Percentiles rank a stretch among this genome's conserved stretches.
These are phyloP conservation scores for Neopelma chrysocephalum DNA, from an alignment of 2,797 vertebrate genomes.

Conservation along the genomic window DNA sequence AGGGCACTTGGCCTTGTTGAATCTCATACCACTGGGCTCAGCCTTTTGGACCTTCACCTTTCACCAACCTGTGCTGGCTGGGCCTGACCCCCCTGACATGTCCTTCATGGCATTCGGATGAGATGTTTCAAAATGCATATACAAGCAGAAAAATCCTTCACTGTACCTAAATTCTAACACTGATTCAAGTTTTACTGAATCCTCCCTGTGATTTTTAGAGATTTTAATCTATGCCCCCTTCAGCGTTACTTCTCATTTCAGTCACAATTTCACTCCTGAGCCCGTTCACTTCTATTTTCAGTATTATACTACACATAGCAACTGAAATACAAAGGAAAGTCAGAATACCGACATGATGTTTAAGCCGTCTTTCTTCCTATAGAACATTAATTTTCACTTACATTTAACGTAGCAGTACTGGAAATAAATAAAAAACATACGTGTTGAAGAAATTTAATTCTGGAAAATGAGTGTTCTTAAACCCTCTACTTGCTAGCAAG, in stretches of 20 bases:
- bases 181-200: not conserved
- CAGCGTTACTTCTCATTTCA: not conserved
- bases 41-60: not conserved
- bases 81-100: not conserved
- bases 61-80: not conserved
- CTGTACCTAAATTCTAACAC: not conserved
- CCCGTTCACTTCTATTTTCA: not conserved
- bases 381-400: not conserved
- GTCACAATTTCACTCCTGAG: not conserved
- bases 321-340: not conserved
- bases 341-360: not conserved
- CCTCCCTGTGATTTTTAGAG: not conserved
- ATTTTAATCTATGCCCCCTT: not conserved
- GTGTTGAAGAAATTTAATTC: not conserved
- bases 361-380: not conserved
- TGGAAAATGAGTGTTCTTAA: not conserved
- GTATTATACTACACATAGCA: not conserved
- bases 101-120: not conserved
- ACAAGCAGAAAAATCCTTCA: not conserved
- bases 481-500: not conserved
- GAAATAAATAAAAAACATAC: not conserved
- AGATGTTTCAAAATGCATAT: not conserved
- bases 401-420: not conserved
- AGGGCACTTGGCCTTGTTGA: not conserved
- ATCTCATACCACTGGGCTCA: accelerated